Percentiles rank a stretch among this genome's conserved stretches.
phyloP scores from a whole-genome alignment of 2,888 invertebrate species.

The Tuta absoluta region DNA sequence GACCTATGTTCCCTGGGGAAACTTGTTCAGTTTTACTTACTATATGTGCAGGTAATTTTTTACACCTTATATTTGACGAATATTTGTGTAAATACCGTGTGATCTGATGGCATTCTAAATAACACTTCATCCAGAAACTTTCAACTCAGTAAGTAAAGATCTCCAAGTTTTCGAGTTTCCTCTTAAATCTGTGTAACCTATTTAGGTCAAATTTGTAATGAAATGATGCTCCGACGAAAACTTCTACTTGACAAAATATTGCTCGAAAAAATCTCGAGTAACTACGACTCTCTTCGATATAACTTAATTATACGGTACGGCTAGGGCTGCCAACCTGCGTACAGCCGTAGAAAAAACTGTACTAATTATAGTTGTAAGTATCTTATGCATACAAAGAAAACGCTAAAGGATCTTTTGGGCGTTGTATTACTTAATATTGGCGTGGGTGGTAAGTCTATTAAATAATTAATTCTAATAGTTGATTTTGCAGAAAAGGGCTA shows the following conservation, averaged over 20 bases:
- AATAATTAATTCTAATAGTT: too few species aligned
- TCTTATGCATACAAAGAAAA: too few species aligned
- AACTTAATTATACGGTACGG: slow-evolving; percentile 4
- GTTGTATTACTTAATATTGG: too few species aligned
- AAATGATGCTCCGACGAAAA: neutral
- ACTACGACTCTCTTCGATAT: slow-evolving; percentile 8
- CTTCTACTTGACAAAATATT: slow-evolving; percentile 13
- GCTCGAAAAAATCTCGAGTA: slow-evolving; percentile 5
- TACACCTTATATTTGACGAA: too few species aligned
- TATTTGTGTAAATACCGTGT: too few species aligned
- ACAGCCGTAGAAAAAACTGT: neutral
- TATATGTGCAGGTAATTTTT: too few species aligned
- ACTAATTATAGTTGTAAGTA: too few species aligned
- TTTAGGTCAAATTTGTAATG: slow-evolving; percentile 8
- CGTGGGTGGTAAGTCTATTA: too few species aligned
- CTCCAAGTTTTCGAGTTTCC: neutral
- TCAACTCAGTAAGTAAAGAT: neutral
- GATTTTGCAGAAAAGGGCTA: too few species aligned
- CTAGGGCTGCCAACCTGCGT: slow-evolving; percentile 5
- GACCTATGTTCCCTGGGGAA: too few species aligned
- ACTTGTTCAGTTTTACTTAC: too few species aligned
- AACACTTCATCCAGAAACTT: neutral
- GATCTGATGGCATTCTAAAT: neutral
- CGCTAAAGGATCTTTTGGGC: too few species aligned
- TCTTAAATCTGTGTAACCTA: neutral